Conservation (phyloP, 1,140 invertebrate genomes). For the Polypedilum pembai region DNA sequence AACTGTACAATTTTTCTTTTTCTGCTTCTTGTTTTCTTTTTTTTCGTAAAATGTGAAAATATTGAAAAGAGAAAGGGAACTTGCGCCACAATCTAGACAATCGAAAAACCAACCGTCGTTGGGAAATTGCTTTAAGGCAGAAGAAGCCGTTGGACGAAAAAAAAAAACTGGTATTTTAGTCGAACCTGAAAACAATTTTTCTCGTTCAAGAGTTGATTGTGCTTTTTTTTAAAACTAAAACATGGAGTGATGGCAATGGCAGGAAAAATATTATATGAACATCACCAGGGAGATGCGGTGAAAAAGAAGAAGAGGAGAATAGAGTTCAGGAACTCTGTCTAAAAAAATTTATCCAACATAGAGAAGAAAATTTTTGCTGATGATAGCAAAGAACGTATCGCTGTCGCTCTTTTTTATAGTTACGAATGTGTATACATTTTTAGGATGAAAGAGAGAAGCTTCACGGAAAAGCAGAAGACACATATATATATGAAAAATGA, state of each 20-base stretch:
- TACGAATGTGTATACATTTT: no score
- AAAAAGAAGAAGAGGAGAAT: not conserved
- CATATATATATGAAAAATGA: conserved; percentile 11
- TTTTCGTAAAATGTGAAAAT: not conserved
- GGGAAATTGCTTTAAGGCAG: not conserved
- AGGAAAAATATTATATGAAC: no score
- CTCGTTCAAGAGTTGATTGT: conserved; percentile 6
- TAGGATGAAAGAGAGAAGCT: not conserved
- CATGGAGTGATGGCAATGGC: no score
- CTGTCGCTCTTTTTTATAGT: no score
- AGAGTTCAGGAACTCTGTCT: conserved; percentile 11
- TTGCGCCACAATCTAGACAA: no score
- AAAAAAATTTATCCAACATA: not conserved
- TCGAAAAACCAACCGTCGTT: no score
- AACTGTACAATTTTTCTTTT: not conserved
- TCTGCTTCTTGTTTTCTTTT: not conserved
- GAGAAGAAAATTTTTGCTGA: not conserved
- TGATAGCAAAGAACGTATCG: conserved; percentile 7
- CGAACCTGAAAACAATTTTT: not conserved
- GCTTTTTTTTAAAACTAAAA: not conserved
- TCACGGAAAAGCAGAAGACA: conserved; percentile 21
- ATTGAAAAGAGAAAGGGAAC: not conserved
- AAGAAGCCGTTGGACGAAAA: not conserved
- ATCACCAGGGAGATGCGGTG: not conserved
- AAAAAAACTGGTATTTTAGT: not conserved